Evolutionary conservation across 2,797 vertebrate genomes (phyloP).

Genomic region (Pipistrellus pygmaeus): DNA sequence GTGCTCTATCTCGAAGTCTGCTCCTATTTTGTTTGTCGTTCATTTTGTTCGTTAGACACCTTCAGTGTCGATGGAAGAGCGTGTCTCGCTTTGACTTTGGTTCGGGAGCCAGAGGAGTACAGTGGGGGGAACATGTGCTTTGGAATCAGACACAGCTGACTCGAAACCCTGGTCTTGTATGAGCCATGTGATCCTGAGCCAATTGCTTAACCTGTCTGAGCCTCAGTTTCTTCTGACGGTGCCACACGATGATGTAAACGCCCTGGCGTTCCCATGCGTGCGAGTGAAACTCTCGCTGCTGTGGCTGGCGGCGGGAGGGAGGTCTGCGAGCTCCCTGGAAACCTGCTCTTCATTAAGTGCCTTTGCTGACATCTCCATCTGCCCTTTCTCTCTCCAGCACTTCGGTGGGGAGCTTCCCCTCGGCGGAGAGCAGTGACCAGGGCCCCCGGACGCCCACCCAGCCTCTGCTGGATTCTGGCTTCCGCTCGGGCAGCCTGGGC

Average conservation of each 20-base stretch:
- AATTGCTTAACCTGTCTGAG: background rate
- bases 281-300: background rate
- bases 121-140: background rate
- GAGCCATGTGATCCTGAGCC: background rate
- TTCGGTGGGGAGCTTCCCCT: constrained; percentile 87
- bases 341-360: background rate
- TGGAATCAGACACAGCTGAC: background rate
- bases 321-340: background rate
- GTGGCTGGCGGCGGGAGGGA: background rate
- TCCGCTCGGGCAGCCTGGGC: constrained; percentile 86
- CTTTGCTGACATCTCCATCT: background rate
- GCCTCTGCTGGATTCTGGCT: constrained; percentile 89
- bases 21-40: background rate
- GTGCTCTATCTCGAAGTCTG: background rate
- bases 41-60: background rate
- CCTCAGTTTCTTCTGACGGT: background rate
- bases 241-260: background rate
- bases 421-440: constrained; percentile 89
- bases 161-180: background rate
- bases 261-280: fast-evolving
- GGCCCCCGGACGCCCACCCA: constrained; percentile 89
- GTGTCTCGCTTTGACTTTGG: background rate
- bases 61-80: background rate
- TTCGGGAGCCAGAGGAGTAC: background rate
- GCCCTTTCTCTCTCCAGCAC: constrained; percentile 79